phyloP scores from a whole-genome alignment of 2,888 invertebrate genomes.

The Teleogryllus oceanicus region DNA sequence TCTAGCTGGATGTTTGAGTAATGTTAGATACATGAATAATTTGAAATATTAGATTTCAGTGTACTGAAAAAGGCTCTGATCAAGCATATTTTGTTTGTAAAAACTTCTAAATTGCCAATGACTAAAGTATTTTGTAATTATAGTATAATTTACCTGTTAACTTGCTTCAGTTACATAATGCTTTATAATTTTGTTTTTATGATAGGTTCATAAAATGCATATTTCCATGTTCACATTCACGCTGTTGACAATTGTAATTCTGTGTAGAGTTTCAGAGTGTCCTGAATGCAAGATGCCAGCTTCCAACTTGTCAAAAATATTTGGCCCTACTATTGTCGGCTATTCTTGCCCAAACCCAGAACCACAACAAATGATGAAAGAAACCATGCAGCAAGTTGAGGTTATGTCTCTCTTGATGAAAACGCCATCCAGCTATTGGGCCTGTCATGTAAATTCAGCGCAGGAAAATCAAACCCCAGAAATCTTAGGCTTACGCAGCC shows the following conservation, averaged over 20 bases:
- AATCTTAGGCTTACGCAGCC: neutral
- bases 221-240: neutral
- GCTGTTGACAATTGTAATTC: neutral
- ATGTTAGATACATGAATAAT: no score
- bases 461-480: neutral
- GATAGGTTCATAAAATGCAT: neutral
- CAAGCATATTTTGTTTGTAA: no score
- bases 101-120: no score
- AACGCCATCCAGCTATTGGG: neutral
- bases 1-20: neutral
- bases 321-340: constrained; percentile 92
- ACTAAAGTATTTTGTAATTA: no score
- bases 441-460: neutral
- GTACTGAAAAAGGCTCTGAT: no score
- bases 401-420: constrained; percentile 20
- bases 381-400: constrained; percentile 65
- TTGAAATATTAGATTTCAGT: no score
- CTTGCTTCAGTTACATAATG: no score
- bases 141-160: no score
- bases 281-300: constrained; percentile 88
- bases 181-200: no score
- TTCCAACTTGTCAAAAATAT: constrained; percentile 82
- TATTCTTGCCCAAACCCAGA: constrained; percentile 73
- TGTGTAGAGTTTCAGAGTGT: constrained; percentile 72
- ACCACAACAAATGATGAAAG: constrained; percentile 67